These are phyloP conservation scores for Zaprionus kolodkinae DNA, from an alignment of 1,140 invertebrate genomes.

Conservation along the genomic window DNA sequence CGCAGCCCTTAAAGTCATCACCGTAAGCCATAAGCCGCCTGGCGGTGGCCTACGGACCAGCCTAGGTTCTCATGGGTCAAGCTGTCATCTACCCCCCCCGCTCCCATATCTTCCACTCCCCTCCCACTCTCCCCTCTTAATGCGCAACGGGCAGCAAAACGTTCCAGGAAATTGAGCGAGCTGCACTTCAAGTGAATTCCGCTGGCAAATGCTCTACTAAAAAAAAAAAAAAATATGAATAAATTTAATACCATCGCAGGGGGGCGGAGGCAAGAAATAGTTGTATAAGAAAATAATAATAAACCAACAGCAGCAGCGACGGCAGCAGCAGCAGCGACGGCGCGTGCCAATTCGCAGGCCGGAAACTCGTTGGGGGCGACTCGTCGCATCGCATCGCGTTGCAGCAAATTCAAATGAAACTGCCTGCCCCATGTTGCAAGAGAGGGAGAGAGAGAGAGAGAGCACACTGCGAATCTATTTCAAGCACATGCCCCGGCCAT, in stretches of 20 bases:
- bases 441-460: too few species aligned
- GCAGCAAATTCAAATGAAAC: constrained; percentile 48
- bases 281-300: constrained; percentile 25
- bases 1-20: constrained; percentile 39
- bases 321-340: constrained; percentile 5
- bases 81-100: not conserved
- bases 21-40: constrained; percentile 4
- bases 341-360: constrained; percentile 47
- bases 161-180: constrained; percentile 75
- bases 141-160: constrained; percentile 61
- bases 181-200: constrained; percentile 64
- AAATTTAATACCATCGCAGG: constrained; percentile 34
- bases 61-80: constrained; percentile 7
- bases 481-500: constrained; percentile 11
- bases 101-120: not conserved
- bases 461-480: constrained; percentile 35
- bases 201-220: constrained; percentile 33
- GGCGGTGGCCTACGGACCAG: too few species aligned
- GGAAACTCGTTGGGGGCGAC: constrained; percentile 37
- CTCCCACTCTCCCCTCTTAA: constrained; percentile 28
- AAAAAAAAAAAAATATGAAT: constrained; percentile 48
- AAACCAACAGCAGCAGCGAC: constrained; percentile 5
- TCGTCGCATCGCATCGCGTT: constrained; percentile 9
- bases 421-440: constrained; percentile 9
- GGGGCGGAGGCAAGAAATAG: not conserved